These are phyloP conservation scores for Thecophora atra DNA, from an alignment of 2,888 invertebrate genomes.

Conservation along the genomic window DNA sequence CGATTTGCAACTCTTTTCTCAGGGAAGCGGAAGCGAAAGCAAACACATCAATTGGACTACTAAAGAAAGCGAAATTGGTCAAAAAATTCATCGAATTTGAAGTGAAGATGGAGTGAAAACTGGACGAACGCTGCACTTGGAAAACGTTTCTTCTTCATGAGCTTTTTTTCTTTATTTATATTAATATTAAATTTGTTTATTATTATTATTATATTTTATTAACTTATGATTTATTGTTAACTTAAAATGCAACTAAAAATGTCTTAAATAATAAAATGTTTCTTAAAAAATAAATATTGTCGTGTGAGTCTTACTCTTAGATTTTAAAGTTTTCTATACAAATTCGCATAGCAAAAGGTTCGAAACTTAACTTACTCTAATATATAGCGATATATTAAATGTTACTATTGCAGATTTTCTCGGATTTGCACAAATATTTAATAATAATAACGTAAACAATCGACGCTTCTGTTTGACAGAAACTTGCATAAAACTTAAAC, in stretches of 20 bases:
- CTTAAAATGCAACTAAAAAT: conserved; percentile 28
- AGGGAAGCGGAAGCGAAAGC: conserved; percentile 22
- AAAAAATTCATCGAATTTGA: not conserved
- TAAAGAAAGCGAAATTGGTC: no score
- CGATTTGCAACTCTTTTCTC: not conserved
- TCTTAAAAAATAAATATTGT: conserved; percentile 21
- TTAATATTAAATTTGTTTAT: conserved; percentile 32
- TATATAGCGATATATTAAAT: not conserved
- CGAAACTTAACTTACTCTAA: not conserved
- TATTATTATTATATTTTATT: conserved; percentile 7
- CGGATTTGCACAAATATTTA: not conserved
- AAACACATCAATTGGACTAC: not conserved
- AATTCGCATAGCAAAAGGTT: conserved; percentile 18
- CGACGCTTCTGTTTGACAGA: conserved; percentile 27
- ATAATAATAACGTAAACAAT: conserved; percentile 21
- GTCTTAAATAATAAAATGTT: conserved; percentile 10
- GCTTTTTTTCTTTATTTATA: no score
- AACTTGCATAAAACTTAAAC: not conserved
- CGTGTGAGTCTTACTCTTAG: conserved; percentile 18
- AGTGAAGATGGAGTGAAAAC: no score
- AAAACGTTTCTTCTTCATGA: no score
- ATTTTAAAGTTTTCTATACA: conserved; percentile 10
- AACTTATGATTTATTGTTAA: not conserved
- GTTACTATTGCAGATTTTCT: conserved; percentile 5
- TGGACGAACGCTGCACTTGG: no score